Evolutionary conservation across 2,797 vertebrate species (phyloP).

Genomic region (Australoheros facetus): DNA sequence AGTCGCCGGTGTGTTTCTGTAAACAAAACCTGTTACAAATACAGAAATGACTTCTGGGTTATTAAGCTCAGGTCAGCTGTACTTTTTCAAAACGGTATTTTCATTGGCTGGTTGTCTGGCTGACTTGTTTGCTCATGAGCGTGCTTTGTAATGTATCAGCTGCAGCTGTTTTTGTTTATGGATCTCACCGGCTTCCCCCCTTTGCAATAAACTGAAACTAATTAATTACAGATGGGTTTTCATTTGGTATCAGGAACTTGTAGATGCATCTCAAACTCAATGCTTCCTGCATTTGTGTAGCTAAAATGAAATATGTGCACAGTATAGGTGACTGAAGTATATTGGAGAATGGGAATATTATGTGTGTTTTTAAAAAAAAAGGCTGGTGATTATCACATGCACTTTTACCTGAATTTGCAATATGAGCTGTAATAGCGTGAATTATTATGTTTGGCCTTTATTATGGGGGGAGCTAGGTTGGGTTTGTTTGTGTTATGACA

Average conservation of each 20-base stretch:
- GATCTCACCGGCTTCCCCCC: background rate
- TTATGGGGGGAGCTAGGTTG: background rate
- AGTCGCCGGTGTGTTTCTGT: slow-evolving; percentile 8
- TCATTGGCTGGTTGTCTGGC: background rate
- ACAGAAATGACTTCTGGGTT: slow-evolving; percentile 36
- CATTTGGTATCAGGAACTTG: background rate
- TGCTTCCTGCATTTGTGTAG: background rate
- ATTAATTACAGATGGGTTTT: background rate
- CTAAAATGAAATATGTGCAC: background rate
- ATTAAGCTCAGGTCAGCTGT: slow-evolving; percentile 44
- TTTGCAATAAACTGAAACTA: background rate
- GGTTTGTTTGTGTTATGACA: slow-evolving; percentile 20
- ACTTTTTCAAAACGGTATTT: background rate
- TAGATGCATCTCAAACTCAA: background rate
- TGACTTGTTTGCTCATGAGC: background rate
- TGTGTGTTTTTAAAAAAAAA: background rate
- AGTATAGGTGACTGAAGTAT: background rate
- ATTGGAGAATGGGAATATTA: too few relatives aligned
- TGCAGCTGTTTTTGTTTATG: slow-evolving; percentile 18
- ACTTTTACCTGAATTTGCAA: background rate
- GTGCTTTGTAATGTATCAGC: background rate
- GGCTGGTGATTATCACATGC: background rate
- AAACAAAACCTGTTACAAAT: slow-evolving; percentile 30
- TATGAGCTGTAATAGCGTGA: background rate
- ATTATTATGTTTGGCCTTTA: slow-evolving; percentile 10